Percentiles rank a stretch among this genome's conserved stretches.
Conservation (phyloP, 2,113 vertebrate genomes). For the Globicephala melas region DNA sequence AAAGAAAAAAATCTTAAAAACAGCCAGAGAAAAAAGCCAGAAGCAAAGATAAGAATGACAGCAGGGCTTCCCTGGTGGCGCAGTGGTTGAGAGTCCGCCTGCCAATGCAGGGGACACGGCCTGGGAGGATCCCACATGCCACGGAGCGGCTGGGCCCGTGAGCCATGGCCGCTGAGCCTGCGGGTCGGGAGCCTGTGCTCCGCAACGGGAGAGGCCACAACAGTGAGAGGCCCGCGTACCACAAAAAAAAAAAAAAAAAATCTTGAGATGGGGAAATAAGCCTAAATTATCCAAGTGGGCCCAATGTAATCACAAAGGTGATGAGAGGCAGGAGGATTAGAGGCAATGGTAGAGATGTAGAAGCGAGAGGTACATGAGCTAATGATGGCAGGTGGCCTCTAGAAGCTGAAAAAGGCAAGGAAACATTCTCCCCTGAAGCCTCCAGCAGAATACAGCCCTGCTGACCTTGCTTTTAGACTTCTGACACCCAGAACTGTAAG, state of each 20-base stretch:
- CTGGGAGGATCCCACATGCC: no score
- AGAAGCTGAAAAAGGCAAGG: not conserved
- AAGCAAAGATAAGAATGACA: not conserved
- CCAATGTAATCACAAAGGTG: not conserved
- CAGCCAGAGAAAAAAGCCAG: not conserved
- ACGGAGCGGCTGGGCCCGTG: fast-evolving
- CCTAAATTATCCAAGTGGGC: not conserved
- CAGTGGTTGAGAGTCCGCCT: no score
- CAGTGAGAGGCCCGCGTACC: no score
- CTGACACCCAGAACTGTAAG: not conserved
- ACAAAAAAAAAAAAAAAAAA: no score
- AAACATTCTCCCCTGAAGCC: not conserved
- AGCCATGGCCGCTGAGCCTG: no score
- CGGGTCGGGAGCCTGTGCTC: no score
- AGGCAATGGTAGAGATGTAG: not conserved
- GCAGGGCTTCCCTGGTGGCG: not conserved
- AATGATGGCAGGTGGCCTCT: not conserved
- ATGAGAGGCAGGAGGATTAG: not conserved
- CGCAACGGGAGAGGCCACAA: no score
- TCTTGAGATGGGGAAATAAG: no score
- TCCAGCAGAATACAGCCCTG: not conserved
- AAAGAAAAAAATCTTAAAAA: not conserved
- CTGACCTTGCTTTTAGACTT: not conserved
- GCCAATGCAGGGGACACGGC: no score
- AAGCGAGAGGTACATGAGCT: not conserved